Conservation (phyloP, 2,888 invertebrate species). For the Ephialtes manifestator region DNA sequence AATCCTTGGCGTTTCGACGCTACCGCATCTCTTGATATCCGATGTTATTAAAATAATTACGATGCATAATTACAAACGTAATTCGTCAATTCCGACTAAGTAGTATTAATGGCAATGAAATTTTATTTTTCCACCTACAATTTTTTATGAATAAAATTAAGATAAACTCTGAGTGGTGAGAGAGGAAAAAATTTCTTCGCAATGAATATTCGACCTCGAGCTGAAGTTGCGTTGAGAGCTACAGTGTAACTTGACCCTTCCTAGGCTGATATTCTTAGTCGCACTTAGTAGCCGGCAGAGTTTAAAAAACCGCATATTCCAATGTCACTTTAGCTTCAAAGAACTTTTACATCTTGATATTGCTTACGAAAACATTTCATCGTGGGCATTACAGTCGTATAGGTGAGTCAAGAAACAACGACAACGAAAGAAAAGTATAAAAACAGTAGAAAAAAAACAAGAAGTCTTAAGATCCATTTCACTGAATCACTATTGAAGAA, state of each 20-base stretch:
- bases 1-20: too few species aligned
- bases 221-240: neutral
- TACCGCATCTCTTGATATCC: neutral
- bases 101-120: too few species aligned
- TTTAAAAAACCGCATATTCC: neutral
- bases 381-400: neutral
- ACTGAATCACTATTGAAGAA: too few species aligned
- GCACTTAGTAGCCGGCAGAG: neutral
- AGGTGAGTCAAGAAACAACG: neutral
- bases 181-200: neutral
- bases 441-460: too few species aligned
- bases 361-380: slow-evolving; percentile 11
- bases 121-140: too few species aligned
- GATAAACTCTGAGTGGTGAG: neutral
- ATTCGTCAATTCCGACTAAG: neutral
- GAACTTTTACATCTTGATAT: neutral
- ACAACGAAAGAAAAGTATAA: neutral
- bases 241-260: neutral
- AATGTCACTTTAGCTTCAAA: neutral
- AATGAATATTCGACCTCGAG: neutral
- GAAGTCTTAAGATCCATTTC: too few species aligned
- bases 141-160: neutral
- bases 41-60: neutral
- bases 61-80: neutral
- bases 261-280: neutral